Conservation (phyloP, 1,140 invertebrate genomes). For the Scaptomyza pallida region DNA sequence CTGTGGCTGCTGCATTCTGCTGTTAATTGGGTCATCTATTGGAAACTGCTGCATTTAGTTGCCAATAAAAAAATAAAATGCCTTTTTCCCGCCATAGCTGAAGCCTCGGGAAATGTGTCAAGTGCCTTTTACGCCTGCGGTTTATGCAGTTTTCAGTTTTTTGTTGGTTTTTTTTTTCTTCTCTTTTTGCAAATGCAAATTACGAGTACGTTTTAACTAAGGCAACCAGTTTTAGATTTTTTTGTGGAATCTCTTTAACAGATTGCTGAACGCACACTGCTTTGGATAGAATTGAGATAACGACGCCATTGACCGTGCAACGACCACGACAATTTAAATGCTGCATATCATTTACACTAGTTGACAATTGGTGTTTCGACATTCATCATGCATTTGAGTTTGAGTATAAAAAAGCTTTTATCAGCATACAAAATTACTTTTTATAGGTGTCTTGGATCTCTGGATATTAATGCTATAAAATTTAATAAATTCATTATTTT, state of each 20-base stretch:
- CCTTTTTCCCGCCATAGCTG: constrained; percentile 35
- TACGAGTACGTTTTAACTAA: constrained; percentile 52
- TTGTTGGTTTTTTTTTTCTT: constrained; percentile 3
- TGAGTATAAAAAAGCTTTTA: no score
- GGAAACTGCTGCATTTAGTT: constrained; percentile 17
- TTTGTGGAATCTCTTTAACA: constrained; percentile 34
- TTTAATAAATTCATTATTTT: no score
- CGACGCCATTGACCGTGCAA: constrained; percentile 23
- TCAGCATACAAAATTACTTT: no score
- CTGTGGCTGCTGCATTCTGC: background rate
- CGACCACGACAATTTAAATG: constrained; percentile 31
- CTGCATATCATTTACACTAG: constrained; percentile 69
- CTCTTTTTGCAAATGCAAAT: constrained; percentile 61
- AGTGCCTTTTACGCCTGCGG: constrained; percentile 54
- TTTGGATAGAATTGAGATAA: constrained; percentile 21
- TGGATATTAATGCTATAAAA: no score
- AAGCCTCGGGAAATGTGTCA: constrained; percentile 65
- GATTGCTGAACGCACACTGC: constrained; percentile 52
- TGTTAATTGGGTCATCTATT: constrained; percentile 68
- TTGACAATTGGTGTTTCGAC: constrained; percentile 5
- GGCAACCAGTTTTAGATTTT: constrained; percentile 55
- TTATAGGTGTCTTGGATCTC: no score
- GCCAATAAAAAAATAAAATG: constrained; percentile 26
- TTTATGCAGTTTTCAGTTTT: constrained; percentile 34
- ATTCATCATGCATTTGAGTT: background rate